A percentile compares a stretch with the other conserved stretches of the same genome.
phyloP scores from a whole-genome alignment of 30 jellyfish, hydroid and myxozoan species.

The Chrysaora quinquecirrha region DNA sequence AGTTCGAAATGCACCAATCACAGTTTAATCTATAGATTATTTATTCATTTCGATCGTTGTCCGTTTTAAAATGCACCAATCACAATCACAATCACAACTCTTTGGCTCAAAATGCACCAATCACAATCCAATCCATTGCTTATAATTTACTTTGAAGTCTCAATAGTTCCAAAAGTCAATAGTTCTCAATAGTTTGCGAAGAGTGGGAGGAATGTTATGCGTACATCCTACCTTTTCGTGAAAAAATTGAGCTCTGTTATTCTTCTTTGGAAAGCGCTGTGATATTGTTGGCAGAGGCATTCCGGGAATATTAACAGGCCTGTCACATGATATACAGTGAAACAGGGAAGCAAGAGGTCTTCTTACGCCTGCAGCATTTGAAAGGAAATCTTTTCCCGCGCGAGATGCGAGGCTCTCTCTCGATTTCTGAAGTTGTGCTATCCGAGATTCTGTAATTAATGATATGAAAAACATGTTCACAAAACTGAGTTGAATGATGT shows the following conservation, averaged over 20 bases:
- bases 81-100: too few relatives aligned
- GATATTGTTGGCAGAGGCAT: not conserved
- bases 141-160: too few relatives aligned
- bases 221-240: too few relatives aligned
- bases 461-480: not conserved
- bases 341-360: slow-evolving; percentile 68
- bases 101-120: too few relatives aligned
- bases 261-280: not conserved
- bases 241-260: not conserved
- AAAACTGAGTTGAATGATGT: not conserved
- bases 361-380: slow-evolving; percentile 85
- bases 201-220: too few relatives aligned
- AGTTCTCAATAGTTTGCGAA: too few relatives aligned
- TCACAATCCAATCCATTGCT: too few relatives aligned
- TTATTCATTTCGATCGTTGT: too few relatives aligned
- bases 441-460: slow-evolving; percentile 34
- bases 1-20: too few relatives aligned
- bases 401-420: slow-evolving; percentile 37
- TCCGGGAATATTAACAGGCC: slow-evolving; percentile 72
- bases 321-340: slow-evolving; percentile 84
- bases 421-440: slow-evolving; percentile 42
- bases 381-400: slow-evolving; percentile 40
- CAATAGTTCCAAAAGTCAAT: too few relatives aligned
- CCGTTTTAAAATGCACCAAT: too few relatives aligned
- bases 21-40: too few relatives aligned